Evolutionary conservation across 1,140 invertebrate species (phyloP), one percentile per base, ranked within the genome.

Genomic region (Pseudomyrmex pallidus): DNA sequence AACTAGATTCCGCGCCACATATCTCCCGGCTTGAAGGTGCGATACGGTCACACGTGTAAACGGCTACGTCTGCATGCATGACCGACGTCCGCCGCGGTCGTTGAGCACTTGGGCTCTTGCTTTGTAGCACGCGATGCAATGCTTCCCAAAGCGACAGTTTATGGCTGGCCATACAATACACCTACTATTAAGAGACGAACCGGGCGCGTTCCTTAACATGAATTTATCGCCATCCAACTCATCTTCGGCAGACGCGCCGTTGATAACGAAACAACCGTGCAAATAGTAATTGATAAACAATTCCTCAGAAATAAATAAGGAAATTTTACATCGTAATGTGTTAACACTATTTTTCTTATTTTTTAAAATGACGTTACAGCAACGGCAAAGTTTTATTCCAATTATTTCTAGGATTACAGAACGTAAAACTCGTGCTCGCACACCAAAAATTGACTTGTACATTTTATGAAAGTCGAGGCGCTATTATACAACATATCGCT

Each of bases 91-190:
- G 35, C 62, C 77, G 48, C 56, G 76, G 59, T 82, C 72, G 67
- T 66, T 70, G 62, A 85, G 76, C 59, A 67, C 66, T 85, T 68
- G 35, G 35, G 83, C 54, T 85, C 77, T 85, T 70, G 82, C 85
- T 86, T 85, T 86, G 85, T 57, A 62, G 78, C 68, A 80, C 85
- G 84, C 84, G 84, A 86, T 85, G 84, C 85, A 74, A 57, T 83
- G 48, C 25, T 25, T 89, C 72, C 77, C 74, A 62, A 64, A 83
- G 76, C 61, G 64, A 82, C 80, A 85, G 82, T 90, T 87, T 90
- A 90, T 83, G 84, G 72, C 62, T 56, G 56, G 62, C 83, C 76
- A 84, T 85, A 90, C 73, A 89, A 82, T 83, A 78, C 78, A 50
- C 44, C 50, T 10, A 52, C 70, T 87, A 80, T 87, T 73, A 88